A percentile compares a stretch with the other conserved stretches of the same genome.
Conservation (phyloP, 2,113 vertebrate species). For the Amia ocellicauda region DNA sequence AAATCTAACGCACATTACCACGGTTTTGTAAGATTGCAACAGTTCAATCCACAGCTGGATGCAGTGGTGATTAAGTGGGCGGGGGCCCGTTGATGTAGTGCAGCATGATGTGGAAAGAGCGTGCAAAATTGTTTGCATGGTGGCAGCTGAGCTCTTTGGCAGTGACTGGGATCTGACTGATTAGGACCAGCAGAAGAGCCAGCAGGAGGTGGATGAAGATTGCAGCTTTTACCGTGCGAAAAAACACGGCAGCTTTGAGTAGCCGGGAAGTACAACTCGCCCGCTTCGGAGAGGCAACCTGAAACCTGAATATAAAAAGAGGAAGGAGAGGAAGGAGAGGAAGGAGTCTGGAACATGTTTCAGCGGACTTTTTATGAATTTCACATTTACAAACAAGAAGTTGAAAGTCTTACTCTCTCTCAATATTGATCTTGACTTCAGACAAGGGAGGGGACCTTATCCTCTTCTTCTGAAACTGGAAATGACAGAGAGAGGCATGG, state of each 20-base stretch:
- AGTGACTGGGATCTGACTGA: slow-evolving; percentile 31
- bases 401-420: slow-evolving; percentile 38
- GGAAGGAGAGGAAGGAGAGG: neutral
- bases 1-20: too few relatives aligned
- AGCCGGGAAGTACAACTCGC: neutral
- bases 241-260: neutral
- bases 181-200: slow-evolving; percentile 48
- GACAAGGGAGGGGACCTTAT: neutral
- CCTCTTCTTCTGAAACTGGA: slow-evolving; percentile 25
- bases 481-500: slow-evolving; percentile 2
- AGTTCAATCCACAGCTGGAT: too few relatives aligned
- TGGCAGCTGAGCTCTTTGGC: slow-evolving; percentile 38
- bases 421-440: slow-evolving; percentile 9
- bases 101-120: slow-evolving; percentile 61
- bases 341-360: neutral
- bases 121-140: slow-evolving; percentile 34
- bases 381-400: too few relatives aligned
- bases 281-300: neutral
- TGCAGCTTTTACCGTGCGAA: slow-evolving; percentile 15
- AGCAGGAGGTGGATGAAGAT: slow-evolving; percentile 46
- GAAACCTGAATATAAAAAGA: too few relatives aligned
- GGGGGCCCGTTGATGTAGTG: slow-evolving; percentile 76
- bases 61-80: slow-evolving; percentile 74
- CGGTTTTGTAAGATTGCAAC: too few relatives aligned
- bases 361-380: neutral